These are phyloP conservation scores for Mus pahari DNA, from an alignment of 2,113 vertebrate species.

Conservation along the genomic window DNA sequence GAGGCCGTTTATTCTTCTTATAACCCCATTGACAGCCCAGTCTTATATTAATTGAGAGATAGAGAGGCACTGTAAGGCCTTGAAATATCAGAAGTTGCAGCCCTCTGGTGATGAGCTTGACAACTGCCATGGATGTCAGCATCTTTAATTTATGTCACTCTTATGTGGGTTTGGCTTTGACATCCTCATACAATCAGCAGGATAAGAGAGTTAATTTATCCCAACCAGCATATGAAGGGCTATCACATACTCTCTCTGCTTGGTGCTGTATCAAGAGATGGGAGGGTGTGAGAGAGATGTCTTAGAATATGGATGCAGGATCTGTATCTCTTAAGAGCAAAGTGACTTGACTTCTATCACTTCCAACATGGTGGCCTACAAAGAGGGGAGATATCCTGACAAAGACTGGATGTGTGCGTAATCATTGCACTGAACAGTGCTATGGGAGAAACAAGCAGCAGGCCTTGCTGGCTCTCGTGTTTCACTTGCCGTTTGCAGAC, in stretches of 20 bases:
- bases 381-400: background rate
- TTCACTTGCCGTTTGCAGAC: background rate
- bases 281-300: background rate
- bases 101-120: background rate
- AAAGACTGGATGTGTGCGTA: too few relatives aligned
- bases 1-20: slow-evolving; percentile 57
- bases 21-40: slow-evolving; percentile 58
- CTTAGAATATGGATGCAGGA: background rate
- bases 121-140: background rate
- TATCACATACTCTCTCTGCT: background rate
- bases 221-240: background rate
- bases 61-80: slow-evolving; percentile 38
- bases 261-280: background rate
- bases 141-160: slow-evolving; percentile 49
- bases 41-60: slow-evolving; percentile 55
- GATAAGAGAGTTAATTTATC: slow-evolving; percentile 35
- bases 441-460: accelerated
- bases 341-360: background rate
- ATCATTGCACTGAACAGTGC: too few relatives aligned
- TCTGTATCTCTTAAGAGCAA: too few relatives aligned
- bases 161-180: slow-evolving; percentile 12
- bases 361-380: background rate
- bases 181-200: background rate
- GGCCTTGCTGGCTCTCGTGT: accelerated
- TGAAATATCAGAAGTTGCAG: slow-evolving; percentile 42